Evolutionary conservation across 2,797 vertebrate genomes (phyloP).

Genomic region (Arremon aurantiirostris): DNA sequence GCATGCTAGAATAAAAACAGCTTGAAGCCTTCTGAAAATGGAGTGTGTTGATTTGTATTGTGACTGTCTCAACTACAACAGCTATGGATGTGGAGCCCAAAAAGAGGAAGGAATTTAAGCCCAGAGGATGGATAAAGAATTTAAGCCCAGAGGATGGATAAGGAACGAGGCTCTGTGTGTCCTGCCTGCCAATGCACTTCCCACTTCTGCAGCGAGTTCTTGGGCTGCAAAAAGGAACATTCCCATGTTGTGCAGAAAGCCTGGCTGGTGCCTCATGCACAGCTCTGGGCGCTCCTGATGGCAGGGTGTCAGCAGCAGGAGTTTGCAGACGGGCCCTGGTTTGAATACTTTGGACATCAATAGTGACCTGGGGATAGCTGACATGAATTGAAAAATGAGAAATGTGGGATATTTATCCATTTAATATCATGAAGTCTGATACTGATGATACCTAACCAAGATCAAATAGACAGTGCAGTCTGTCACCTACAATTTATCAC

Average conservation of each 20-base stretch:
- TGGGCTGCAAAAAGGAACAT: not conserved
- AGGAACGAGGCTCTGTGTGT: not conserved
- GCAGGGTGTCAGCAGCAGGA: not conserved
- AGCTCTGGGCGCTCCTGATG: not conserved
- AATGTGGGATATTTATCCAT: not conserved
- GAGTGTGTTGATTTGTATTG: not conserved
- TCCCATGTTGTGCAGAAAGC: not conserved
- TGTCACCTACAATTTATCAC: not conserved
- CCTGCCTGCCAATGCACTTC: not conserved
- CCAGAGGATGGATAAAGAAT: not conserved
- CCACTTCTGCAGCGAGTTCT: not conserved
- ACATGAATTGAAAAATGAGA: not conserved
- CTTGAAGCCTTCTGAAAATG: not conserved
- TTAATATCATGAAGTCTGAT: not conserved
- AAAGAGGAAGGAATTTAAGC: not conserved
- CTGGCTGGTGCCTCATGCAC: not conserved
- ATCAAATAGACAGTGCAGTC: not conserved
- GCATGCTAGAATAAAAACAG: not conserved
- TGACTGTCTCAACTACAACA: rapidly evolving
- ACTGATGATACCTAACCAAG: not conserved
- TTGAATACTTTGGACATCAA: not conserved
- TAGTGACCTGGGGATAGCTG: not conserved
- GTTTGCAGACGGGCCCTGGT: not conserved
- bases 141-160: not conserved
- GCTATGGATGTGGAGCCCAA: not conserved